These are phyloP conservation scores for Perca fluviatilis DNA, from an alignment of 2,113 vertebrate species.

Conservation along the genomic window DNA sequence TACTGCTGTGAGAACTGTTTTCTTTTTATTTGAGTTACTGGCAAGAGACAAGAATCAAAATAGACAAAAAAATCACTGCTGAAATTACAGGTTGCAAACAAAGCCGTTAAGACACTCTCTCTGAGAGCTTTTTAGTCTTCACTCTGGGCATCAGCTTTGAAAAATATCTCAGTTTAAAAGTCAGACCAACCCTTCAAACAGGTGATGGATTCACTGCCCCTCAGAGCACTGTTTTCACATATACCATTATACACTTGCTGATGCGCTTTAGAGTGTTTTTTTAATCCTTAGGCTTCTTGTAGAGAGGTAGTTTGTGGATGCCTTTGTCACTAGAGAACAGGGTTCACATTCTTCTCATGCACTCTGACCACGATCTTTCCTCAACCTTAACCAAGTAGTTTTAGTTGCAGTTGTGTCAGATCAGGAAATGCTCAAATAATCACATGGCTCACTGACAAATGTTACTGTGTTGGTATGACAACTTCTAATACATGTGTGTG, in stretches of 20 bases:
- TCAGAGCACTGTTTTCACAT: background rate
- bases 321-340: background rate
- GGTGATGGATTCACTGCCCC: background rate
- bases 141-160: background rate
- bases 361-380: background rate
- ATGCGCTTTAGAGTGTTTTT: background rate
- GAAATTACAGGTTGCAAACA: slow-evolving; percentile 1
- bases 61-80: background rate
- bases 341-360: background rate
- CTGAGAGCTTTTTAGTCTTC: background rate
- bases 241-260: background rate
- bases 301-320: background rate
- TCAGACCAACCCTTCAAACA: background rate
- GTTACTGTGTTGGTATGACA: background rate
- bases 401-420: background rate
- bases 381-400: background rate
- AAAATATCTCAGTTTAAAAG: slow-evolving; percentile 2
- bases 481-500: background rate
- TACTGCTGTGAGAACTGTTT: background rate
- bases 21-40: background rate
- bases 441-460: background rate
- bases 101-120: background rate
- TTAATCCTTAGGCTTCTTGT: no score
- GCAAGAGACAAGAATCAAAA: slow-evolving; percentile 3
- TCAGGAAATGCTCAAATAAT: background rate